phyloP scores from a whole-genome alignment of 1,140 invertebrate genomes.

The roundworm (Caenorhabditis elegans) region WBcel235 BX284603.4:11625501-11626000 shows the following conservation, averaged over 20 bases:
- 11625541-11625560: no score
- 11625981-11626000: no score
- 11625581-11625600: no score
- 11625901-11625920: no score
- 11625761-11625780: constrained; percentile 30
- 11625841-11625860: constrained; percentile 49
- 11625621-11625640: constrained; percentile 51
- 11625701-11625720: neutral
- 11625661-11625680: constrained; percentile 24
- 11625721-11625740: neutral
- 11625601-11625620: no score
- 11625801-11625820: constrained; percentile 54
- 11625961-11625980: no score
- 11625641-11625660: constrained; percentile 32
- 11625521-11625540: no score
- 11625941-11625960: no score
- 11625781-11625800: constrained; percentile 37
- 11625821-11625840: constrained; percentile 64
- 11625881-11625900: no score
- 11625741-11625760: neutral
- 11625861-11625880: constrained; percentile 56
- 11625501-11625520: no score
- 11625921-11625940: no score
- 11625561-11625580: no score
- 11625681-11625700: constrained; percentile 35